Conservation (phyloP, 1,140 invertebrate genomes). For the Aporrectodea caliginosa region DNA sequence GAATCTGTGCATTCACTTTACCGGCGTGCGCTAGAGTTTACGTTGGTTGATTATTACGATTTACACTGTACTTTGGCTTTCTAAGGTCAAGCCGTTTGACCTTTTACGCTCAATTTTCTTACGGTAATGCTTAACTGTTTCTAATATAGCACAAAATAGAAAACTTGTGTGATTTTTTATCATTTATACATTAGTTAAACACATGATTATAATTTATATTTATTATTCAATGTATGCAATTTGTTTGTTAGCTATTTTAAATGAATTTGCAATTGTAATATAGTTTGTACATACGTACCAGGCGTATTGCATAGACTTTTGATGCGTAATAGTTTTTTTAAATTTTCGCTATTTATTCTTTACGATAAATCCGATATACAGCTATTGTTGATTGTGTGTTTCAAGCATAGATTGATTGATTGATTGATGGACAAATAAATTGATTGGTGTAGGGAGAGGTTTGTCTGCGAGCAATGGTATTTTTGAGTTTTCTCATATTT, state of each 20-base stretch:
- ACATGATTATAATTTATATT: background rate
- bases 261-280: background rate
- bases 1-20: too few relatives aligned
- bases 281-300: background rate
- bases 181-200: background rate
- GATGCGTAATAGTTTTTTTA: background rate
- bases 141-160: background rate
- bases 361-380: too few relatives aligned
- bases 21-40: background rate
- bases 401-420: too few relatives aligned
- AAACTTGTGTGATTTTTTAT: background rate
- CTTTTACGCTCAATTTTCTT: conserved; percentile 3
- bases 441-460: too few relatives aligned
- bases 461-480: too few relatives aligned
- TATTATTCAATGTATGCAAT: background rate
- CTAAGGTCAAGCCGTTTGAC: background rate
- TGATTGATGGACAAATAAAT: too few relatives aligned
- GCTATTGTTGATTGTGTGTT: too few relatives aligned
- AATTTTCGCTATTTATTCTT: background rate
- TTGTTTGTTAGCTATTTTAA: background rate
- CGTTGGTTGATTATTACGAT: background rate
- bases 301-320: background rate
- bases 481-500: too few relatives aligned
- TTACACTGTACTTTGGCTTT: background rate
- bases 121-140: background rate